A percentile compares a stretch with the other conserved stretches of the same genome.
phyloP scores from a whole-genome alignment of 1,140 invertebrate species.

The Monochamus saltuarius region DNA sequence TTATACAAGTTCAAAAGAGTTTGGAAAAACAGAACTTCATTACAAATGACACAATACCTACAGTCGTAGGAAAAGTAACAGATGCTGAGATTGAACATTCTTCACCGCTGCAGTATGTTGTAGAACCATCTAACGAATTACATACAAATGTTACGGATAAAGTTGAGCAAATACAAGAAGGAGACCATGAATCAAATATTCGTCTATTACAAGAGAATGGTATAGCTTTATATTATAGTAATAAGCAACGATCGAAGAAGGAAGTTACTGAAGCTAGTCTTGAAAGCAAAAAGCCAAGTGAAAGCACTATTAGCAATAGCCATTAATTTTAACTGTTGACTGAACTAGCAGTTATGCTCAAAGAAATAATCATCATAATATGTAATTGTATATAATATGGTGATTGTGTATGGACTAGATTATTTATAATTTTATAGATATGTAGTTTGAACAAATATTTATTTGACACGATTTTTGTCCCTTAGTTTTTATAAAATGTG shows the following conservation, averaged over 20 bases:
- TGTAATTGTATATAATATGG: conserved; percentile 3
- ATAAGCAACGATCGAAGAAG: conserved; percentile 13
- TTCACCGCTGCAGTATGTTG: conserved; percentile 1
- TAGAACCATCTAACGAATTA: conserved; percentile 3
- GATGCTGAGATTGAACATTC: conserved; percentile 17
- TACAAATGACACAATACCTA: conserved; percentile 29
- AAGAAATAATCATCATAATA: conserved; percentile 3
- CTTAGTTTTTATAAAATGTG: no score
- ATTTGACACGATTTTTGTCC: no score
- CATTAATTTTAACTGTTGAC: neutral
- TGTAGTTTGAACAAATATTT: neutral
- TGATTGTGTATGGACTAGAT: neutral
- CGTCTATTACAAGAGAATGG: conserved; percentile 6
- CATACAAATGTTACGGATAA: neutral
- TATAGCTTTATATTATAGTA: conserved; percentile 17
- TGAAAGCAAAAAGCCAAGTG: neutral
- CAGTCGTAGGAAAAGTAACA: conserved; percentile 11
- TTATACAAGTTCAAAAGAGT: conserved; percentile 34
- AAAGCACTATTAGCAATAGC: conserved; percentile 1
- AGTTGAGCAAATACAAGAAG: neutral
- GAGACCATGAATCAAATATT: neutral
- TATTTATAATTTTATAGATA: conserved; percentile 1
- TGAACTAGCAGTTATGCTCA: conserved; percentile 9
- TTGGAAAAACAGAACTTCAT: conserved; percentile 35
- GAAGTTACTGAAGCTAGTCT: conserved; percentile 2